Percentiles rank a stretch among this genome's conserved stretches.
Evolutionary conservation across 2,888 invertebrate species (phyloP).

Genomic region (Catonia carolina): DNA sequence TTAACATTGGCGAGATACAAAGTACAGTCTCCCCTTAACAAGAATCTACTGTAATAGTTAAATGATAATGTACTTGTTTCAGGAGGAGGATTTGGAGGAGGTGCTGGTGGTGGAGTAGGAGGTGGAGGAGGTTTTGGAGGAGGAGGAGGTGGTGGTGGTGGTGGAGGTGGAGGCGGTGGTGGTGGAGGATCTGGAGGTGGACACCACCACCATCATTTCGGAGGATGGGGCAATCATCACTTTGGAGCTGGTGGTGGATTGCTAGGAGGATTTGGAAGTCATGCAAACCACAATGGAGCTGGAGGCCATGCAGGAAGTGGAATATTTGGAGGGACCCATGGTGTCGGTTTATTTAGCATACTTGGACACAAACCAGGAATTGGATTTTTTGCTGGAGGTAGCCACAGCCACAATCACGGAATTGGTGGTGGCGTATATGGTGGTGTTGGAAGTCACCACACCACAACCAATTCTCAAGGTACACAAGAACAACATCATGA

Average conservation of each 20-base stretch:
- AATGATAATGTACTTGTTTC: too few relatives aligned
- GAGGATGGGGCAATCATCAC: slow-evolving; percentile 5
- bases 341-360: not conserved
- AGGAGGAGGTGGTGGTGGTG: slow-evolving; percentile 1
- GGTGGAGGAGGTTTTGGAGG: not conserved
- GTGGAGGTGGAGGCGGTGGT: not conserved
- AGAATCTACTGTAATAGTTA: too few relatives aligned
- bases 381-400: slow-evolving; percentile 9
- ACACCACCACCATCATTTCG: not conserved
- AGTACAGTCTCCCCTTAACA: too few relatives aligned
- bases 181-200: not conserved
- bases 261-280: not conserved
- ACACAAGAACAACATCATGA: slow-evolving; percentile 7
- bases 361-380: slow-evolving; percentile 8
- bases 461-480: not conserved
- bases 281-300: not conserved
- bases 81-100: slow-evolving; percentile 1
- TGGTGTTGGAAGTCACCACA: not conserved
- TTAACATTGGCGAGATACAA: too few relatives aligned
- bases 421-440: slow-evolving; percentile 1
- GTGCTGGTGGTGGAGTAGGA: not conserved
- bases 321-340: slow-evolving; percentile 3
- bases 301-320: not conserved
- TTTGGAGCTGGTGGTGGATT: not conserved
- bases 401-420: slow-evolving; percentile 11